A percentile compares a stretch with the other conserved stretches of the same genome.
These are phyloP conservation scores for Scaptomyza polygonia DNA, from an alignment of 2,888 invertebrate genomes.

Conservation along the genomic window DNA sequence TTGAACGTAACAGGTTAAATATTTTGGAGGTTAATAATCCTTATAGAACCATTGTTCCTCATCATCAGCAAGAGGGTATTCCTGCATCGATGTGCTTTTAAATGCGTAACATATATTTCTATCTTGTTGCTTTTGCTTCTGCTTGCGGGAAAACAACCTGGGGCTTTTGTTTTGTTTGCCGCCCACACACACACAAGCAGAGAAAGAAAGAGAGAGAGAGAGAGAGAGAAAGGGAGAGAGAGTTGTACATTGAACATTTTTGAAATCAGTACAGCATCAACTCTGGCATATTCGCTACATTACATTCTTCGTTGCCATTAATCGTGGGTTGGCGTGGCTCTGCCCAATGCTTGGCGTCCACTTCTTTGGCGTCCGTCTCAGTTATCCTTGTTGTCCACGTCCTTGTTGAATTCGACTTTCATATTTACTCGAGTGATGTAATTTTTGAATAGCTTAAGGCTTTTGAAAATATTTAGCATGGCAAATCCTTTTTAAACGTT, in stretches of 20 bases:
- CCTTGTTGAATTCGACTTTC: conserved; percentile 41
- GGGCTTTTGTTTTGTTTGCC: conserved; percentile 62
- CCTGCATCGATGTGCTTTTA: not conserved
- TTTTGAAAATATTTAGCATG: conserved; percentile 76
- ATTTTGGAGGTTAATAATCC: too few species aligned
- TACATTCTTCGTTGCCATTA: conserved; percentile 76
- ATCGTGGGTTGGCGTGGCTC: conserved; percentile 67
- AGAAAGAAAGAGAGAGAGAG: not conserved
- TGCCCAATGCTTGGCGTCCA: conserved; percentile 40
- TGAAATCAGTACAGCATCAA: conserved; percentile 76
- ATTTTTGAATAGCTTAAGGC: conserved; percentile 80
- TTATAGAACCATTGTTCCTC: too few species aligned
- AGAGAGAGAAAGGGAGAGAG: not conserved
- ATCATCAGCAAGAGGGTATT: not conserved
- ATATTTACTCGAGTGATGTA: conserved; percentile 80
- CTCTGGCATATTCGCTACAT: conserved; percentile 76
- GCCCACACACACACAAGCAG: conserved; percentile 30
- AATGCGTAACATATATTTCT: not conserved
- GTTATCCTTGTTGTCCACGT: conserved; percentile 4
- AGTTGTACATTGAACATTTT: conserved; percentile 55
- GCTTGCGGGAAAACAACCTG: conserved; percentile 62
- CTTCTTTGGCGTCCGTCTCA: conserved; percentile 12
- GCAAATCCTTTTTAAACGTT: conserved; percentile 79
- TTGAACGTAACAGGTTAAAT: too few species aligned
- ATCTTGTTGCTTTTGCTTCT: conserved; percentile 54